Percentiles rank a stretch among this genome's conserved stretches.
Evolutionary conservation across 2,797 vertebrate genomes (phyloP).

Genomic region (Numenius phaeopus): DNA sequence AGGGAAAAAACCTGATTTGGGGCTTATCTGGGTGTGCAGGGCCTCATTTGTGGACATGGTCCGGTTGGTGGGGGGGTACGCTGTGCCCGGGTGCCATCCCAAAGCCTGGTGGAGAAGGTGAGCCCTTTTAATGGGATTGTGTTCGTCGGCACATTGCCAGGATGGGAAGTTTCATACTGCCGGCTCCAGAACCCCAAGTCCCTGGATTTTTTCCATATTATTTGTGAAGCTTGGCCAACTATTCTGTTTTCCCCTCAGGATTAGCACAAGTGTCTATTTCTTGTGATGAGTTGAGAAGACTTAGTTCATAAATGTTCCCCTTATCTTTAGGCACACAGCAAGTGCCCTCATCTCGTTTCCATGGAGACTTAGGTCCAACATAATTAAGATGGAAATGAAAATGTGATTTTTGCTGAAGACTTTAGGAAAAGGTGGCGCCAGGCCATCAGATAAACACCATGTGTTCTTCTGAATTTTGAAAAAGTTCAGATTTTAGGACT

Average conservation of each 20-base stretch:
- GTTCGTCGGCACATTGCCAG: neutral
- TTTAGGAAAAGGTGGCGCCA: neutral
- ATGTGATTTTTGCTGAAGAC: neutral
- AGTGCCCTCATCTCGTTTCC: neutral
- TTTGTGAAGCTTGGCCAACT: constrained; percentile 50
- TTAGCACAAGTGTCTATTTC: constrained; percentile 34
- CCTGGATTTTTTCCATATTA: constrained; percentile 54
- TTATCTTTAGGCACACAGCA: neutral
- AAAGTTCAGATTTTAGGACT: neutral
- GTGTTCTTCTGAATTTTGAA: neutral
- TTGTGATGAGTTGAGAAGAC: constrained; percentile 20
- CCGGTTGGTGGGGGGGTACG: accelerated
- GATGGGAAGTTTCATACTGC: neutral
- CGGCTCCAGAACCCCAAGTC: constrained; percentile 26
- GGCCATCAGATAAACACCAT: neutral
- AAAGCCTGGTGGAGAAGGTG: neutral
- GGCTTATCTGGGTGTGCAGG: neutral
- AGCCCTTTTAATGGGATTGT: neutral
- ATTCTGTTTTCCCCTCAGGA: constrained; percentile 34
- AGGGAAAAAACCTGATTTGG: neutral
- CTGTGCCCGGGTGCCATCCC: neutral
- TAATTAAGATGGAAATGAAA: neutral
- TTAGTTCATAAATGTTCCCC: neutral
- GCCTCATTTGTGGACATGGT: neutral
- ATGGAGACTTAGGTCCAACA: neutral